A percentile compares a stretch with the other conserved stretches of the same genome.
phyloP scores from a whole-genome alignment of 2,797 vertebrate species.

The Bovichtus diacanthus region DNA sequence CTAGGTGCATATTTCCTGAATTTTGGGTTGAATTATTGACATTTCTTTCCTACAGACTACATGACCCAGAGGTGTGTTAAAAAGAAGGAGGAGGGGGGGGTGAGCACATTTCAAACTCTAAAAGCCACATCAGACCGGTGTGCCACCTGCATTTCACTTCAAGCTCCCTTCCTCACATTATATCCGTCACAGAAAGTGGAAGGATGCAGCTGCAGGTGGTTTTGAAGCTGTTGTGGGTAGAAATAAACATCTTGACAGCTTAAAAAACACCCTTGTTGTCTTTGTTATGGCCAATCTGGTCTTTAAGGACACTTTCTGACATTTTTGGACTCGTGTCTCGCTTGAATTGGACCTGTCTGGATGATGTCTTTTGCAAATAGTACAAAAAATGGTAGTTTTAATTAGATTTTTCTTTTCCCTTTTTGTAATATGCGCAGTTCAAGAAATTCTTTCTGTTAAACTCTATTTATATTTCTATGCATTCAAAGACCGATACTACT shows the following conservation, averaged over 20 bases:
- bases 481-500: background rate
- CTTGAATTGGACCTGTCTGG: slow-evolving; percentile 18
- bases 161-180: slow-evolving; percentile 49
- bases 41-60: slow-evolving; percentile 1
- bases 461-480: no score
- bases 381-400: background rate
- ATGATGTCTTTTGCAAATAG: background rate
- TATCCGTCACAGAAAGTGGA: slow-evolving; percentile 65
- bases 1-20: slow-evolving; percentile 15
- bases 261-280: slow-evolving; percentile 54
- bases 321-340: slow-evolving; percentile 27
- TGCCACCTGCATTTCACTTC: slow-evolving; percentile 69
- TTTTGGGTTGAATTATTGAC: slow-evolving; percentile 14
- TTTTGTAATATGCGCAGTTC: background rate
- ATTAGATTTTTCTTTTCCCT: slow-evolving; percentile 4
- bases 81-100: slow-evolving; percentile 8
- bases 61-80: slow-evolving; percentile 48
- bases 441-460: background rate
- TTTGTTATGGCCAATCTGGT: slow-evolving; percentile 61
- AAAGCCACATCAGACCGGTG: slow-evolving; percentile 55
- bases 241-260: slow-evolving; percentile 68
- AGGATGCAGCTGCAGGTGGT: slow-evolving; percentile 77
- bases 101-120: slow-evolving; percentile 26
- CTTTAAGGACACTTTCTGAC: slow-evolving; percentile 40
- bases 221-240: slow-evolving; percentile 65